Base-by-base conservation (phyloP, 2,888 invertebrate genomes). In the Oligia strigilis region DNA sequence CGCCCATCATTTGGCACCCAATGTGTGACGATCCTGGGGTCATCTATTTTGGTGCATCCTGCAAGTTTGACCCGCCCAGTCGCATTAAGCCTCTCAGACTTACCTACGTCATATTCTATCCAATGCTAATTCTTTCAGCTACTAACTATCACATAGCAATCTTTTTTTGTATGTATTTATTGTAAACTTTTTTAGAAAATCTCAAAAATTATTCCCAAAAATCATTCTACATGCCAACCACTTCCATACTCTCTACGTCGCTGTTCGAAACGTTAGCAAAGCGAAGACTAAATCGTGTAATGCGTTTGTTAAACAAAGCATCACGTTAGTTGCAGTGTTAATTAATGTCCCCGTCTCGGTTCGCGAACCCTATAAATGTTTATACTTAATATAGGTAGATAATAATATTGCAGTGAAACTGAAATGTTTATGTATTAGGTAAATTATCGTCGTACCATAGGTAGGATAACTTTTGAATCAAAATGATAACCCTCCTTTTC, bases 271-370 rank as follows among this genome's bases (percentile, higher is more conserved):
- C 81, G 86, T 89, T 88, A 88, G 85, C 91, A 89, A 82, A 88
- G 88, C 79, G 85, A 87, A 92, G 89, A 88, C 91, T 92, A 90
- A 92, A 90, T 91, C 91, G 86, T 90, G 91, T 93, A 91, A 93
- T 91, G 88, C 91, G 89, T 92, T 92, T 89, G 91, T 90, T 91
- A 92, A 93, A 94, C 92, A 93, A 93, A 92, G 91, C 92, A 88
- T 81, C 85, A 87, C 89, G 84, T 90, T 90, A 85, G 90, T 90
- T 92, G 90, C 91, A 88, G 84, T 90, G 92, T 90, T 94, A 92
- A 94, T 93, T 93, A 91, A 90, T 91, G 91, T 90, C 89, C 66
- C 85, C 70, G 77, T 86, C 86, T 87, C 80, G 73, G 81, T 85
- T 78, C 78, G 67, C 71, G 67, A 82, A 82, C 87, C 81, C 78